Evolutionary conservation across 2,797 vertebrate species (phyloP).

Genomic region (Vespertilio murinus): DNA sequence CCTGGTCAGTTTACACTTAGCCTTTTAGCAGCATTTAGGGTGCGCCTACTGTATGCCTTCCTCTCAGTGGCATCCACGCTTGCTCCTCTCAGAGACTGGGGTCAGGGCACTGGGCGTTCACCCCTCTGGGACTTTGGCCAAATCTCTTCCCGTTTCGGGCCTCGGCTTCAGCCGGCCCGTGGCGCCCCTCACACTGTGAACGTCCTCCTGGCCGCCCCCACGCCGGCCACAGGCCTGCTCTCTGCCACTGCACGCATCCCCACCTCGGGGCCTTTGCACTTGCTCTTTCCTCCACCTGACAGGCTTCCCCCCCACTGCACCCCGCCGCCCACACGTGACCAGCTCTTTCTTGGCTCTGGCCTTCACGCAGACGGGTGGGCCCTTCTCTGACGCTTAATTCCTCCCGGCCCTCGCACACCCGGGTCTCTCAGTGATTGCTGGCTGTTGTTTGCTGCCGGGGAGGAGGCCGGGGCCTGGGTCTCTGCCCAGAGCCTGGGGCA

Average conservation of each 20-base stretch:
- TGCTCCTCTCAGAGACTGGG: background rate
- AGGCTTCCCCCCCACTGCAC: fast-evolving
- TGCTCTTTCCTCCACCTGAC: background rate
- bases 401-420: background rate
- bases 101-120: fast-evolving
- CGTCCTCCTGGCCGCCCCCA: background rate
- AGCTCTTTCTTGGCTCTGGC: background rate
- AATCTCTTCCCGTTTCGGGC: background rate
- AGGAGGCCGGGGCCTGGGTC: fast-evolving
- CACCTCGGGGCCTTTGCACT: background rate
- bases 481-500: background rate
- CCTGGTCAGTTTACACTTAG: background rate
- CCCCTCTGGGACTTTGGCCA: background rate
- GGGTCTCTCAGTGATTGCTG: fast-evolving
- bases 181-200: background rate
- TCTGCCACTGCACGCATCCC: background rate
- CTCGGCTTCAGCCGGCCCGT: too few relatives aligned
- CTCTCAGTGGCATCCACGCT: background rate
- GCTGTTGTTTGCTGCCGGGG: background rate
- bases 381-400: fast-evolving
- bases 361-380: background rate
- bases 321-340: fast-evolving
- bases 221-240: fast-evolving
- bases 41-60: background rate
- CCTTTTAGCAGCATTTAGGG: background rate